Conservation (phyloP, 2,888 invertebrate genomes). For the Bibio marci region DNA sequence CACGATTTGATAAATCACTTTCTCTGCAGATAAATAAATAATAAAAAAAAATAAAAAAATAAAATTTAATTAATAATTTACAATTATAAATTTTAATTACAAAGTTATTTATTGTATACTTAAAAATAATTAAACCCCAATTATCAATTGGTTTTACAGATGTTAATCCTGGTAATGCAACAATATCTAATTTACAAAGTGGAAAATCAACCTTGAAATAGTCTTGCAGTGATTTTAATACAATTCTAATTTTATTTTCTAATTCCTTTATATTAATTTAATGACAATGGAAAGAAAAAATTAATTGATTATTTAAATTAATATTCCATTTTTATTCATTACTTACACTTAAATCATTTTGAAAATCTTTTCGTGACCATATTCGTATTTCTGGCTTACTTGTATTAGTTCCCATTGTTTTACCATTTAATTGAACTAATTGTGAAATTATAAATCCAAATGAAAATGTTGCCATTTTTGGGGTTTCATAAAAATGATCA, state of each 20-base stretch:
- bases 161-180: slow-evolving; percentile 54
- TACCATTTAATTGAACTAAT: slow-evolving; percentile 25
- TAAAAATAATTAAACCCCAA: slow-evolving; percentile 65
- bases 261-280: slow-evolving; percentile 31
- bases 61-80: background rate
- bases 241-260: slow-evolving; percentile 36
- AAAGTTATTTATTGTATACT: slow-evolving; percentile 32
- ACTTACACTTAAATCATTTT: slow-evolving; percentile 27
- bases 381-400: slow-evolving; percentile 24
- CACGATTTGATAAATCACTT: slow-evolving; percentile 47
- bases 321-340: background rate
- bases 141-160: slow-evolving; percentile 57
- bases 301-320: background rate
- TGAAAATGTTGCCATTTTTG: slow-evolving; percentile 61
- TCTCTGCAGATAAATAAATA: slow-evolving; percentile 36
- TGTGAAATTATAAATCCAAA: slow-evolving; percentile 56
- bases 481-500: slow-evolving; percentile 52
- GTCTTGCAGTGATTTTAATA: slow-evolving; percentile 39
- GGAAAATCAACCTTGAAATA: slow-evolving; percentile 50
- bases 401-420: slow-evolving; percentile 10
- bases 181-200: slow-evolving; percentile 48
- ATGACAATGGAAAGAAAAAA: background rate
- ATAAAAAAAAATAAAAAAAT: background rate
- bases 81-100: background rate
- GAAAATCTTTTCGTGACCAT: slow-evolving; percentile 28